phyloP scores from a whole-genome alignment of 2,888 invertebrate species.

The Homarus gammarus region DNA sequence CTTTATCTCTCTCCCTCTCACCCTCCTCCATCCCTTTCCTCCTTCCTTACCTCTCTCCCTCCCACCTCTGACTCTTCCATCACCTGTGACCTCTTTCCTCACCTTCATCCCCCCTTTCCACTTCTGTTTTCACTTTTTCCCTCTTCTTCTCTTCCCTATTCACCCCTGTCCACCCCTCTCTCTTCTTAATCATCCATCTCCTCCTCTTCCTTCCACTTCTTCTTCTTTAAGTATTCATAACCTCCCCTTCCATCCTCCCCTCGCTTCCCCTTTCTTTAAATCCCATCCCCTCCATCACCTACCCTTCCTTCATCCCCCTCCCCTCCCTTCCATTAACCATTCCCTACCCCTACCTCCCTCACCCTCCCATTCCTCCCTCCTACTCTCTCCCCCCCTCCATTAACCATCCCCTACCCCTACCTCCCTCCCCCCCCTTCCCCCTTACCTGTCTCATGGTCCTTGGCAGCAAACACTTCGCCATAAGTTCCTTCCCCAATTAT shows the following conservation, averaged over 20 bases:
- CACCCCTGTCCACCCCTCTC: background rate
- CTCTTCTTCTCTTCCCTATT: no score
- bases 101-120: no score
- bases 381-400: background rate
- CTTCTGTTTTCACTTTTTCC: no score
- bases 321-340: background rate
- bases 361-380: background rate
- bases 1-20: background rate
- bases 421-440: background rate
- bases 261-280: background rate
- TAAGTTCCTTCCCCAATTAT: constrained; percentile 91
- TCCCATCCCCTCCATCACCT: no score
- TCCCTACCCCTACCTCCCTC: background rate
- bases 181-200: background rate
- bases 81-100: background rate
- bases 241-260: background rate
- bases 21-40: no score
- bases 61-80: no score
- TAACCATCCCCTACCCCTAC: constrained; percentile 19
- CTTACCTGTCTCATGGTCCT: constrained; percentile 81
- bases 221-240: no score
- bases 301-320: background rate
- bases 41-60: background rate
- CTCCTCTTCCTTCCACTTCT: background rate
- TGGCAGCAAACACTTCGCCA: constrained; percentile 88